Conservation (phyloP, 1,140 invertebrate genomes). For the Rhopalosiphum maidis region DNA sequence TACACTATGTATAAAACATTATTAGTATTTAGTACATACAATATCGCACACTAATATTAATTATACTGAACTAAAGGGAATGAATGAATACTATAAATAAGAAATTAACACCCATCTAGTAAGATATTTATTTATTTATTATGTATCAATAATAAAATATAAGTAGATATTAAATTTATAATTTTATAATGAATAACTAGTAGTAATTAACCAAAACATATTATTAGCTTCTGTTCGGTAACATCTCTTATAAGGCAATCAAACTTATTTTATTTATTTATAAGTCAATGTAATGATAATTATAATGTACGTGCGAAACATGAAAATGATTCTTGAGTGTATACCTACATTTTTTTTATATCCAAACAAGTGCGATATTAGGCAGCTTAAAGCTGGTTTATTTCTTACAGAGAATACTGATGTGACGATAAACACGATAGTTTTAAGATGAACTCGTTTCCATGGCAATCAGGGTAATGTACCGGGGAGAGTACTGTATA, state of each 20-base stretch:
- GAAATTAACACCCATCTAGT: background rate
- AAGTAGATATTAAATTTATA: background rate
- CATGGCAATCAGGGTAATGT: background rate
- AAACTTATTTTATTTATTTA: constrained; percentile 8
- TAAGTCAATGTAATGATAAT: constrained; percentile 7
- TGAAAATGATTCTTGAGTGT: constrained; percentile 44
- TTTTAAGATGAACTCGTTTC: constrained; percentile 47
- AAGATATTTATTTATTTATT: background rate
- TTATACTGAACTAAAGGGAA: background rate
- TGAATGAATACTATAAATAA: background rate
- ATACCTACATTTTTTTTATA: constrained; percentile 9
- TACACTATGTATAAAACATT: background rate
- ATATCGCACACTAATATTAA: background rate
- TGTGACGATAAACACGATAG: background rate
- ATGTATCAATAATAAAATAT: background rate
- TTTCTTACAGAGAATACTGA: constrained; percentile 33
- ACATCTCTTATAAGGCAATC: constrained; percentile 26
- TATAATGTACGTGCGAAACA: constrained; percentile 33
- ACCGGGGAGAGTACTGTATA: constrained; percentile 20
- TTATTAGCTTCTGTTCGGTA: background rate
- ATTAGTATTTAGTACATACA: background rate
- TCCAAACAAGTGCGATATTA: constrained; percentile 39
- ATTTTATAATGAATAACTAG: background rate
- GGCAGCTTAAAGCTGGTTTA: constrained; percentile 38
- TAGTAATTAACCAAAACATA: background rate